Evolutionary conservation across 2,888 invertebrate genomes (phyloP).

Genomic region (Trachelus troglodyta): DNA sequence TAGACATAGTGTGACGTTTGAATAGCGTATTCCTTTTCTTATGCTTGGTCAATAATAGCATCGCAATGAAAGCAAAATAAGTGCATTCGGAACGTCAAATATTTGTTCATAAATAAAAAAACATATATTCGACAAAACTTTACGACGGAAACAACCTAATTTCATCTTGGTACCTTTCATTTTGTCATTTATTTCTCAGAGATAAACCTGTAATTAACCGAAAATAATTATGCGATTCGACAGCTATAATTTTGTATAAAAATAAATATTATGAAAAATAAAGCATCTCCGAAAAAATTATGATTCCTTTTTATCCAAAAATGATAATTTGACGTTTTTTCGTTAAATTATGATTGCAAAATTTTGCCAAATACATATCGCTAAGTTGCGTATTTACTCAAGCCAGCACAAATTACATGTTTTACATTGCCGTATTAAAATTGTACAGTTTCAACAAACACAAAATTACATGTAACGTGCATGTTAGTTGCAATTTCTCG

Average conservation of each 20-base stretch:
- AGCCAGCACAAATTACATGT: background rate
- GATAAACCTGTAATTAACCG: no score
- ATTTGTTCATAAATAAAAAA: background rate
- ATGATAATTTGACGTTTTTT: no score
- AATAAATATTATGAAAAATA: background rate
- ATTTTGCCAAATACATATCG: no score
- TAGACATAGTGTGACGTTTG: background rate
- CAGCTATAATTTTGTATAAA: no score
- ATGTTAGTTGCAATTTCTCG: no score
- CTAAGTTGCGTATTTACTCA: background rate
- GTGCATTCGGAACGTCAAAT: background rate
- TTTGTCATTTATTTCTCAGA: background rate
- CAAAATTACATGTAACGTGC: no score
- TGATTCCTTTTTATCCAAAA: background rate
- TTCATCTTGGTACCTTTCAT: no score
- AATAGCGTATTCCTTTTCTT: background rate
- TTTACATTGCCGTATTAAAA: background rate
- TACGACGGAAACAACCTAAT: no score
- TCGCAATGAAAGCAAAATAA: background rate
- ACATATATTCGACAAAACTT: no score
- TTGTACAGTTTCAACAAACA: background rate
- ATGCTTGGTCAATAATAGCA: background rate
- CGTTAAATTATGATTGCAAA: no score
- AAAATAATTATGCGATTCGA: no score
- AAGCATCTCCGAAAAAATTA: background rate